Conservation (phyloP, 2,888 invertebrate genomes). For the Sipha maydis region DNA sequence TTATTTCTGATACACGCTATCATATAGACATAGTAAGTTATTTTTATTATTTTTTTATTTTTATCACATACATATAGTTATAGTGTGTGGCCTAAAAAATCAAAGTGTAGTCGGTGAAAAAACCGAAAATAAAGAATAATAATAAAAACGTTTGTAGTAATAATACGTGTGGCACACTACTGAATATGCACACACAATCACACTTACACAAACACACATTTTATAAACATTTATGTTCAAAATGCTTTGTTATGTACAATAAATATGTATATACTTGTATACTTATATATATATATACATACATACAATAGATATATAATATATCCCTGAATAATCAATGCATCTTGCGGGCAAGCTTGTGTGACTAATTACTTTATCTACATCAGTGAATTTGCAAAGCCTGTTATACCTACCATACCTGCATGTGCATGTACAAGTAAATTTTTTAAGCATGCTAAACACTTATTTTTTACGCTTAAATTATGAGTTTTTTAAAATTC, state of each 20-base stretch:
- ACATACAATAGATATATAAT: neutral
- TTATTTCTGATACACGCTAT: neutral
- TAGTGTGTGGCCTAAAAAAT: neutral
- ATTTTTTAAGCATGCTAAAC: too few relatives aligned
- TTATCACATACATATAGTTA: neutral
- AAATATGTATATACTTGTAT: neutral
- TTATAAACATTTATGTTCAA: too few relatives aligned
- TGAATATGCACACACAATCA: neutral
- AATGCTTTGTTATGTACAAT: neutral
- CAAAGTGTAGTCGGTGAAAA: neutral
- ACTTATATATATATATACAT: neutral
- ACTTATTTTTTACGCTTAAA: too few relatives aligned
- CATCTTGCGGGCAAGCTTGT: neutral
- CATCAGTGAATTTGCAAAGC: neutral
- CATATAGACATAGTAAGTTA: too few relatives aligned
- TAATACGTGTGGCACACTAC: neutral
- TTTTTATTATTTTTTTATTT: too few relatives aligned
- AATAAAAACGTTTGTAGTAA: neutral
- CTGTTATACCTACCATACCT: neutral
- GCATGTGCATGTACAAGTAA: too few relatives aligned
- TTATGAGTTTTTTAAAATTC: too few relatives aligned
- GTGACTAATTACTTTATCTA: neutral
- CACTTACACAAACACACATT: neutral
- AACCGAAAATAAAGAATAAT: neutral
- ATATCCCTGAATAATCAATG: neutral